Percentiles rank a stretch among this genome's conserved stretches.
Evolutionary conservation across 1,140 invertebrate species (phyloP).

Genomic region (Meloidogyne hapla): DNA sequence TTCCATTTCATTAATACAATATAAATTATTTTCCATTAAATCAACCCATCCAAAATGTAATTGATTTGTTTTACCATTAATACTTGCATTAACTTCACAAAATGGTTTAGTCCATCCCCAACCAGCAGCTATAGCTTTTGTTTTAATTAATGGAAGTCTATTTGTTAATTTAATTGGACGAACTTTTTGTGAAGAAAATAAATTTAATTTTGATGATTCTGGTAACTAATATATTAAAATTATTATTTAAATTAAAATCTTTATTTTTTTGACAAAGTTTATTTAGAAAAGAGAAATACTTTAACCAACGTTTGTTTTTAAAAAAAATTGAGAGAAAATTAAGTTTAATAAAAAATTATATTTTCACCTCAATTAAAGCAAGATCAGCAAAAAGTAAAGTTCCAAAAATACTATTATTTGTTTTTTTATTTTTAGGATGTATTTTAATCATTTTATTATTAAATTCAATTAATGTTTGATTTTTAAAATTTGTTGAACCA

Average conservation of each 20-base stretch:
- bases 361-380: neutral
- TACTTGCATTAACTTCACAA: neutral
- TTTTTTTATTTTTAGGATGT: slow-evolving; percentile 2
- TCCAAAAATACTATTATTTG: neutral
- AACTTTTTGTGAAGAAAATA: slow-evolving; percentile 1
- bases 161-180: neutral
- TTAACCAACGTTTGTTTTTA: too few relatives aligned
- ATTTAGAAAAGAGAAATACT: too few relatives aligned
- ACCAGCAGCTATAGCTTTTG: neutral
- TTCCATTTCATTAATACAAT: neutral
- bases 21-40: neutral
- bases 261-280: too few relatives aligned
- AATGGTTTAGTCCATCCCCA: neutral
- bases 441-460: neutral
- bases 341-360: neutral
- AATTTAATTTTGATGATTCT: neutral
- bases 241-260: neutral
- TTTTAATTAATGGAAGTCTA: slow-evolving; percentile 4
- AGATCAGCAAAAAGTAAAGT: neutral
- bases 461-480: neutral
- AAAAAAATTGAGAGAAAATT: too few relatives aligned
- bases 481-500: neutral
- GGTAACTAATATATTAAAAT: neutral
- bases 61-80: neutral
- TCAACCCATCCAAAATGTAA: neutral